Base-by-base conservation (phyloP, 2,113 vertebrate species). In the Bolborhynchus lineola region DNA sequence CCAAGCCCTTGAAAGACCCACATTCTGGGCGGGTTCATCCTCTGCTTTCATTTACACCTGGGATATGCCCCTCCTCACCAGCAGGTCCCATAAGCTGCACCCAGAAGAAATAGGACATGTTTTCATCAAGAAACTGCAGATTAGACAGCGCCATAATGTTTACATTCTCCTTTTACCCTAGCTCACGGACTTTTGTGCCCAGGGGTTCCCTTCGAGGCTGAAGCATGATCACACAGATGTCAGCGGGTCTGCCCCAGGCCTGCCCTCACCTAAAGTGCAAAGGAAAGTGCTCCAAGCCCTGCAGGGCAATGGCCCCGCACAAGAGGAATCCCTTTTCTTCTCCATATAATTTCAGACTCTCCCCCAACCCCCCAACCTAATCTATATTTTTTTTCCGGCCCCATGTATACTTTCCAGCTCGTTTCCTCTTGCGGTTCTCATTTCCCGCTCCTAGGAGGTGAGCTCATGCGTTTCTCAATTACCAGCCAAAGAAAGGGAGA, bases 381-480 rank as follows among this genome's bases (percentile, higher is more conserved):
- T 96, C 80, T 94, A 72, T 91, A 50, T 67, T 95, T 95, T 96
- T 97, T 95, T 93, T 85, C 91, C 10, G 11, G 79, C 83, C 82
- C 69, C 26, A 52, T 92, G 86, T 96, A 94, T 86, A 79, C 88
- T 97, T 97, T 97, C 97, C 96, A 97, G 90, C 94, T 97, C n/a
- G 82, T 97, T 97, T 97, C 97, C 93, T 96, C 95, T 94, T 95
- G 95, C 71, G 86, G 95, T 95, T 96, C 96, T 96, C 95, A 91
- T 97, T 97, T 97, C 94, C 97, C 92, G 88, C 96, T 97, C 96
- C 85, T 96, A 97, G 86, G 95, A 97, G 96, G 95, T 97, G 97
- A 97, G 95, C 96, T 97, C 97, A 97, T 97, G 89, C 41, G 29
- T 97, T 96, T 97, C 96, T 96, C 90, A 97, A 95, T 97, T 97